Evolutionary conservation across 2,797 vertebrate species (phyloP).

Genomic region (Urophycis tenuis): DNA sequence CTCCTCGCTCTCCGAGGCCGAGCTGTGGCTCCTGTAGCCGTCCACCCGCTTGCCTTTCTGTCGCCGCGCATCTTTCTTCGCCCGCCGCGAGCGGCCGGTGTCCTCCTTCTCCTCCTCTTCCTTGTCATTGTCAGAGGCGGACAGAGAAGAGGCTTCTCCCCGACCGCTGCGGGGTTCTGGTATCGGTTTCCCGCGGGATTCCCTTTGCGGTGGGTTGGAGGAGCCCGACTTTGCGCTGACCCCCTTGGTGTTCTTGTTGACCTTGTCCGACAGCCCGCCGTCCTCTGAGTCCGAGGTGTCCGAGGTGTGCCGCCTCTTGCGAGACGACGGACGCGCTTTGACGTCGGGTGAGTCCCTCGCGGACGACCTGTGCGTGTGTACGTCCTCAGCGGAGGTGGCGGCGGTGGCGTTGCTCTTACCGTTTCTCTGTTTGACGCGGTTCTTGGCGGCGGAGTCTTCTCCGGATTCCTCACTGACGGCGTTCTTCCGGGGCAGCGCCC

Average conservation of each 20-base stretch:
- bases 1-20: constrained; percentile 53
- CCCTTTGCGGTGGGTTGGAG: constrained; percentile 46
- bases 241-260: constrained; percentile 34
- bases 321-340: constrained; percentile 45
- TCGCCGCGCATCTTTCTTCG: constrained; percentile 33
- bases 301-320: constrained; percentile 64
- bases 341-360: constrained; percentile 39
- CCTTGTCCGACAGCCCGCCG: constrained; percentile 39
- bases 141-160: constrained; percentile 35
- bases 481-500: constrained; percentile 69
- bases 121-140: constrained; percentile 41
- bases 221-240: constrained; percentile 20
- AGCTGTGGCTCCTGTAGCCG: constrained; percentile 57
- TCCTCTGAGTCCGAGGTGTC: constrained; percentile 69
- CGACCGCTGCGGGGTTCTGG: constrained; percentile 27
- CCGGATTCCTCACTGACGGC: constrained; percentile 71
- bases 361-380: constrained; percentile 19
- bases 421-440: constrained; percentile 38
- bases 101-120: constrained; percentile 20
- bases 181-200: constrained; percentile 30
- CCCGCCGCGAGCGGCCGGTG: constrained; percentile 17
- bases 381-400: constrained; percentile 23
- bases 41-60: constrained; percentile 48
- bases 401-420: constrained; percentile 33
- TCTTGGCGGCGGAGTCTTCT: constrained; percentile 57